Evolutionary conservation across 2,113 vertebrate species (phyloP).

Genomic region (Alectura lathami): DNA sequence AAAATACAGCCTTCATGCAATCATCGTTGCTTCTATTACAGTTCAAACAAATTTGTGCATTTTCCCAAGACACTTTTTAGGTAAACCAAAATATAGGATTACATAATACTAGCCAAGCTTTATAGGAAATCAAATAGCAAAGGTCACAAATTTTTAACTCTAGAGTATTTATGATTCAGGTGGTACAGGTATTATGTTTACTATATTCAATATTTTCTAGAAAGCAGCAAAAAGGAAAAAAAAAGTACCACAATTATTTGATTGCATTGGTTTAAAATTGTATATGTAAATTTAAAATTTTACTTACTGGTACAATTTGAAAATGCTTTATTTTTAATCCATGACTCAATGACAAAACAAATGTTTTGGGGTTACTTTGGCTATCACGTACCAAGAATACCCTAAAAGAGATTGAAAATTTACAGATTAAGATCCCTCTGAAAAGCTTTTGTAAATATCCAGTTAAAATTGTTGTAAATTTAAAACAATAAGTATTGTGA

Average conservation of each 20-base stretch:
- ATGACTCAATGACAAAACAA: constrained; percentile 95
- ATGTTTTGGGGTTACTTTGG: constrained; percentile 97
- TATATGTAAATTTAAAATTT: constrained; percentile 23
- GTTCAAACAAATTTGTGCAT: background rate
- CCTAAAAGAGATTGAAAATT: constrained; percentile 76
- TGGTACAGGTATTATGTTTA: background rate
- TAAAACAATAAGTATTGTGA: background rate
- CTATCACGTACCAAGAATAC: constrained; percentile 97
- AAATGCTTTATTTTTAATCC: constrained; percentile 97
- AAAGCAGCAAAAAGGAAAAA: background rate
- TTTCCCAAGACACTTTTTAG: background rate
- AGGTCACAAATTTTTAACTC: background rate
- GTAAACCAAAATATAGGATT: background rate
- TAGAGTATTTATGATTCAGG: background rate
- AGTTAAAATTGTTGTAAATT: background rate
- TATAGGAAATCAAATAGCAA: background rate
- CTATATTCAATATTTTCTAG: background rate
- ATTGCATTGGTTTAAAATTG: background rate
- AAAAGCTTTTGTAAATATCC: background rate
- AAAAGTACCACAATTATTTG: background rate
- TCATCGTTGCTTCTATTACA: background rate
- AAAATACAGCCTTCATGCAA: background rate
- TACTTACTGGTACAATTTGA: constrained; percentile 96
- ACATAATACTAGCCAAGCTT: background rate
- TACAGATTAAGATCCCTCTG: constrained; percentile 12